phyloP scores from a whole-genome alignment of 1,140 invertebrate species.

The Homalodisca vitripennis region DNA sequence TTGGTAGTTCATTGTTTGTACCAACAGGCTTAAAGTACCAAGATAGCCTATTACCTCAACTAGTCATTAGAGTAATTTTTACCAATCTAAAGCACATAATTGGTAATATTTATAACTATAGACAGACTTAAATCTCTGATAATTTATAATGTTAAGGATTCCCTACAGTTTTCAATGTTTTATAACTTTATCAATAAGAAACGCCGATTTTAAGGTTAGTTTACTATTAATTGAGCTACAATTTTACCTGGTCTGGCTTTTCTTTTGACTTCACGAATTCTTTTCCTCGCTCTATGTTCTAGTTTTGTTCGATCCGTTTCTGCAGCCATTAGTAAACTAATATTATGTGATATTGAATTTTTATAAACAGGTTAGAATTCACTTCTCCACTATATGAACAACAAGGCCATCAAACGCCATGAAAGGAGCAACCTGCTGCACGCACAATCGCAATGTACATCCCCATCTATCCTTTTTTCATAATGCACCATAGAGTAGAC shows the following conservation, averaged over 20 bases:
- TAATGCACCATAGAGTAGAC: too few species aligned
- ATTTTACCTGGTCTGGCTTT: constrained; percentile 82
- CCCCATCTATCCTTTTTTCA: too few species aligned
- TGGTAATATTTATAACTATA: background rate
- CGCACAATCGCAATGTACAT: too few species aligned
- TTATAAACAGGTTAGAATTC: background rate
- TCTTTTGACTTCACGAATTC: constrained; percentile 83
- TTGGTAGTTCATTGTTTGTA: constrained; percentile 1
- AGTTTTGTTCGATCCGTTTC: constrained; percentile 28
- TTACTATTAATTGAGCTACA: constrained; percentile 8
- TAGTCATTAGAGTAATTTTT: background rate
- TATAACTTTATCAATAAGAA: constrained; percentile 6
- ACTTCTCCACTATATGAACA: background rate
- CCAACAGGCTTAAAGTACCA: background rate
- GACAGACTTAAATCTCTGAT: background rate
- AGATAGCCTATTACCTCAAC: background rate
- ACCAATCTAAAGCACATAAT: background rate
- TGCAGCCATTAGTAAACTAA: constrained; percentile 1
- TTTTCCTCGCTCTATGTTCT: constrained; percentile 73
- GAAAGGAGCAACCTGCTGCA: constrained; percentile 19
- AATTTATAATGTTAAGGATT: constrained; percentile 7
- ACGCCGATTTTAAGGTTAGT: constrained; percentile 8
- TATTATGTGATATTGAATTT: background rate
- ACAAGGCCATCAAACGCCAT: constrained; percentile 4
- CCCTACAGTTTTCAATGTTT: constrained; percentile 9